Base-by-base conservation (phyloP, 1,140 invertebrate species). In the Hypsibius dujardini region DNA sequence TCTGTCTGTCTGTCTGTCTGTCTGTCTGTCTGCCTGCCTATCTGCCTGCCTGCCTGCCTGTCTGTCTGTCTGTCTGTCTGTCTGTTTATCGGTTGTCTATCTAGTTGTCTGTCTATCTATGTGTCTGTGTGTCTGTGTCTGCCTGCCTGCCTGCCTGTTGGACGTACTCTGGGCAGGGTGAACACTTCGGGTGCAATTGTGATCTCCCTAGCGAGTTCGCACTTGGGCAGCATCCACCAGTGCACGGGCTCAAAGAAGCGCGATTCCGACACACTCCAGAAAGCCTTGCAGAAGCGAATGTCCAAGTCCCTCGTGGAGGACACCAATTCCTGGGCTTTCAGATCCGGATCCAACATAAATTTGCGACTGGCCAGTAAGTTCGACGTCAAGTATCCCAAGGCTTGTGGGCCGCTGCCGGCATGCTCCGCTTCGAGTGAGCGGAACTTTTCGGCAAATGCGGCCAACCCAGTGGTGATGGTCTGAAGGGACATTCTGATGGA, bases 201-300 rank as follows among this genome's bases (percentile, higher is more conserved):
- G 62, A 67, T 14, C 62, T 67, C 62, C 42, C 62, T 7, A 67
- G 12, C 45, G 62, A 67, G 62, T 14, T 67, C 62, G 62, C 3
- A 3, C 45, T 67, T 67, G 12, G 62, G 62, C 62, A 67, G 62
- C 62, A 67, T 14, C 7, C 42, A 67, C 62, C 62, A 67, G 42
- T 72, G 47, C 42, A 72, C 42, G n/a, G 82, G 81, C 74, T 81
- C 78, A 73, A 81, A 77, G 42, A 84, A 70, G n/a, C 86, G 84
- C 75, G 85, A 86, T 78, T 97, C 93, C 74, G 90, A 87, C 1
- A 96, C 81, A 76, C 88, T 87, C 93, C 93, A 96, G 79, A 96
- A 96, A 1, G 89, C 85, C 80, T 96, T 92, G 77, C 92, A 93
- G 79, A 97, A 97, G 74, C 90, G 87, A 0, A 96, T 87, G 77